These are phyloP conservation scores for Aplodontia rufa DNA, from an alignment of 2,113 vertebrate species.

Conservation along the genomic window DNA sequence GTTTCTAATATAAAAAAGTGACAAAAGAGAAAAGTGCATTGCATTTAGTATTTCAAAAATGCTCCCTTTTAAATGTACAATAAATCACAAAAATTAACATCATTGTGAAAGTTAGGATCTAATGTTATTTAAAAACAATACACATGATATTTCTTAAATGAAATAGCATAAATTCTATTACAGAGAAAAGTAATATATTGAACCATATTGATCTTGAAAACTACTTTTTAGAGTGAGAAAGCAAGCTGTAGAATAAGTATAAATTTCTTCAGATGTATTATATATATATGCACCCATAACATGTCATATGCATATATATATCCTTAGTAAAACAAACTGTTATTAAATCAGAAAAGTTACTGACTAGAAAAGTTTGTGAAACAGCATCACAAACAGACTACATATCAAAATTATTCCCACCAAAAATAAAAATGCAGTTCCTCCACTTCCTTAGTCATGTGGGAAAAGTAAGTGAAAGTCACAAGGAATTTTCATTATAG, in stretches of 20 bases:
- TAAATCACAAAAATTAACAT: neutral
- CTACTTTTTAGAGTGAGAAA: neutral
- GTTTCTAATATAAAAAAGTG: neutral
- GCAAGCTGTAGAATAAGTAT: neutral
- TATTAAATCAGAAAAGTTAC: no score
- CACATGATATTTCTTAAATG: neutral
- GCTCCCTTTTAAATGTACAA: neutral
- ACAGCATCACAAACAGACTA: no score
- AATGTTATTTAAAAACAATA: neutral
- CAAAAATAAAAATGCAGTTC: no score
- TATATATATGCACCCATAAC: neutral
- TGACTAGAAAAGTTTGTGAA: no score
- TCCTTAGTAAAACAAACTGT: neutral
- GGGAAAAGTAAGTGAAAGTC: no score
- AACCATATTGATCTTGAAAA: neutral
- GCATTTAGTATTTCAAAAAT: neutral
- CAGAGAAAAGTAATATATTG: neutral
- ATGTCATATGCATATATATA: neutral
- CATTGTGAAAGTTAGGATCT: neutral
- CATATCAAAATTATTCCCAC: no score
- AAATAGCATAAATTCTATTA: neutral
- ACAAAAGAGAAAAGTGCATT: neutral
- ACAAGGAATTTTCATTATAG: no score
- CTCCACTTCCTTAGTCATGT: no score
- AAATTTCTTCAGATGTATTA: neutral